Evolutionary conservation across 2,797 vertebrate genomes (phyloP), one percentile per base, ranked within the genome.

Genomic region (Sebastes wilsoni): DNA sequence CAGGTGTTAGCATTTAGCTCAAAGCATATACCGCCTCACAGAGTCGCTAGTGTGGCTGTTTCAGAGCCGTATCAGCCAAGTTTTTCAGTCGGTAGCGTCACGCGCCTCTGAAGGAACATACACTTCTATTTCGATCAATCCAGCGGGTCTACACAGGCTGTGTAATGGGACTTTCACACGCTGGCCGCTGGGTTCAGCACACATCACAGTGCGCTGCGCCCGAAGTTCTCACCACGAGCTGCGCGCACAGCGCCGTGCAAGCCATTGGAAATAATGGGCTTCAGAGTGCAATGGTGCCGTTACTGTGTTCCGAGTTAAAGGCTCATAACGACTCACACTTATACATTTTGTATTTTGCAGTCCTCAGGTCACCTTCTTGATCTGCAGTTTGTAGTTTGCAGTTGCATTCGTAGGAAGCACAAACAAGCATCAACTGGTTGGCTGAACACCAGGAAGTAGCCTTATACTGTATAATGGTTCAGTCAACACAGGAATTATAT

Each of bases 251-350:
- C 38, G 38, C 0, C 13, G 13, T 14, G 38, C 38, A 46, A 46
- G 38, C 38, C 38, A 46, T 46, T 46, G 38, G 38, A 46, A 49
- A 49, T 49, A 20, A 49, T 49, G 46, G 46, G 46, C 38, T 49
- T 49, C 46, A 49, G 16, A 49, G 46, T 49, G 46, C 38, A 46
- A 46, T 0, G 38, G 46, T 49, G 0, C 46, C 18, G 7, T 10
- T 49, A 20, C 46, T 7, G 0, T 0, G 18, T 49, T 49, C 46
- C 0, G 46, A 18, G 0, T 49, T 0, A 49, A 46, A 46, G 18
- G 46, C 8, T 30, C 27, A 20, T 30, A 7, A 34, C n/a, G n/a
- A n/a, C n/a, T n/a, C 1, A 61, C 18, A n/a, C n/a, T 32, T 22
- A 68, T 66, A 42, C 36, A 27, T 46, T 66, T 25, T 27, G 36